Base-by-base conservation (phyloP, 2,888 invertebrate species). In the Eucera pruinosa region DNA sequence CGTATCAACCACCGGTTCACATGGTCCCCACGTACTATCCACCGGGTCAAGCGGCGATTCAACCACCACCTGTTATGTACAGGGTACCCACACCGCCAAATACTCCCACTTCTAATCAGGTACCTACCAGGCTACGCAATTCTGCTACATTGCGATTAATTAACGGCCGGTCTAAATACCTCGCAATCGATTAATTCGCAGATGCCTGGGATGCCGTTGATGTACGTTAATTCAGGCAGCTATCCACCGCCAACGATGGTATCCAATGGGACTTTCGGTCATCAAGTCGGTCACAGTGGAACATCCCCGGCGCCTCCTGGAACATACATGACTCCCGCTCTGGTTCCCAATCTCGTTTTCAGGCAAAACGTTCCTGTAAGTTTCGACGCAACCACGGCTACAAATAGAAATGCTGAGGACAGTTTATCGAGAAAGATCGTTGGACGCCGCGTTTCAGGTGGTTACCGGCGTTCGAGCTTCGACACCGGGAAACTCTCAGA, bases 341-440 rank as follows among this genome's bases (percentile, higher is more conserved):
- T 92, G 69, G 87, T 92, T 74, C 92, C 92, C 39, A 91, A 91
- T 86, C 81, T 91, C 25, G 88, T 92, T 30, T 91, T 91, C 80
- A 89, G 91, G 45, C 92, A 91, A 85, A 91, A 92, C 76, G 90
- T 91, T 86, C 91, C 91, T 74, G 90, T 91, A 78, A 88, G 88
- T 4, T 2, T 58, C 27, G 1, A 18, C n/a, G n/a, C n/a, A n/a
- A n/a, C n/a, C n/a, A n/a, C n/a, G 33, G 7, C 33, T 33, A 33
- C 25, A 11, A 33, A 6, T 1, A 36, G 15, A 39, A 33, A 45
- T 18, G 18, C 6, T 54, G 4, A 6, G 18, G 20, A 3, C 20
- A 7, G 9, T 25, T 33, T 23, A 33, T 20, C n/a, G 9, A 30
- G 0, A 0, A 2, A 39, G 20, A 9, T 9, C 9, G 3, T 33